Conservation (phyloP, 2,113 vertebrate genomes). For the Phocoena phocoena region DNA sequence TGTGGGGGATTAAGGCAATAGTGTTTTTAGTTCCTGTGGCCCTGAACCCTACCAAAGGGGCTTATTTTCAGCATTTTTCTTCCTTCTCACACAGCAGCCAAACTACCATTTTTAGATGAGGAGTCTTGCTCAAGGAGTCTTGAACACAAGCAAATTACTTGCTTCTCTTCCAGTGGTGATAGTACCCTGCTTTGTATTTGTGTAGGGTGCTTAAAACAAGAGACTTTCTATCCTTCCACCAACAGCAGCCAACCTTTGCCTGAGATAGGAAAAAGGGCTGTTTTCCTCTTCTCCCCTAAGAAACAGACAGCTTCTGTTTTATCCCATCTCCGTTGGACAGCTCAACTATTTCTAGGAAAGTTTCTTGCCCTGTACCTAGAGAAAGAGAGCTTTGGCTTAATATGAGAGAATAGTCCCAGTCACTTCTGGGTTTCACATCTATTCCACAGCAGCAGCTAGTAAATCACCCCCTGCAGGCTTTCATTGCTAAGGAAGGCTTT, state of each 20-base stretch:
- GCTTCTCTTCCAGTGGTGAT: neutral
- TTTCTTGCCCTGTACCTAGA: neutral
- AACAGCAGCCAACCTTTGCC: neutral
- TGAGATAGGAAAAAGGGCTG: neutral
- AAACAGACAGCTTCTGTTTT: neutral
- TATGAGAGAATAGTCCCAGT: neutral
- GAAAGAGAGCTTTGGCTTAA: neutral
- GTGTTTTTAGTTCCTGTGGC: neutral
- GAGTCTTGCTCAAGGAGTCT: neutral
- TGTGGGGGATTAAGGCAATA: neutral
- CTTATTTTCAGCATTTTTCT: neutral
- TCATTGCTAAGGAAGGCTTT: neutral
- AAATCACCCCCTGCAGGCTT: neutral
- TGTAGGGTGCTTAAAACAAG: neutral
- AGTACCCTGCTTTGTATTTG: neutral
- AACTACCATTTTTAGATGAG: neutral
- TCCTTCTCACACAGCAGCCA: neutral
- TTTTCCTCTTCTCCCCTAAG: neutral
- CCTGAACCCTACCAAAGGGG: neutral
- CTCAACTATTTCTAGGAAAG: neutral
- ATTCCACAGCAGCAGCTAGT: neutral
- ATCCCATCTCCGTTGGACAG: neutral
- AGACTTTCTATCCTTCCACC: neutral
- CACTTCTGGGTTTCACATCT: neutral
- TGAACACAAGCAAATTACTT: neutral